These are phyloP conservation scores for Auanema freiburgensis DNA, from an alignment of 2,888 invertebrate genomes.

Conservation along the genomic window DNA sequence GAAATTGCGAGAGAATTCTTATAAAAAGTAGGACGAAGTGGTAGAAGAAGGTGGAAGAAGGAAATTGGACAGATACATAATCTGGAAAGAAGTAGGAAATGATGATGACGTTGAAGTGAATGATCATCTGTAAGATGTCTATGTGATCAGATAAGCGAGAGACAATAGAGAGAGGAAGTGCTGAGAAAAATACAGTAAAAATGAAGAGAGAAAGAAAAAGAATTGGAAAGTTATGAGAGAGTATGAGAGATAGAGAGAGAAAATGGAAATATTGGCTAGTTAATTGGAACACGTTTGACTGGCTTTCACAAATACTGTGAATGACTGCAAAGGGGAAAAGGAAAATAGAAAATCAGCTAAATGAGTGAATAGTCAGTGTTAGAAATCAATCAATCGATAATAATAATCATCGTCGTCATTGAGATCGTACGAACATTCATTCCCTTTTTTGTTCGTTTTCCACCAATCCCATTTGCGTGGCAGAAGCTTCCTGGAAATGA, in stretches of 20 bases:
- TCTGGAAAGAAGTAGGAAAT: slow-evolving; percentile 2
- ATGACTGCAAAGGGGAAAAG: background rate
- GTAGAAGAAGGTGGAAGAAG: background rate
- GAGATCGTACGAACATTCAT: background rate
- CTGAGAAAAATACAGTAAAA: slow-evolving; percentile 2
- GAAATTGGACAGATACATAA: slow-evolving; percentile 1
- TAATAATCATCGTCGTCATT: background rate
- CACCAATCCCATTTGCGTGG: background rate
- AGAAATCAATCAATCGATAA: background rate
- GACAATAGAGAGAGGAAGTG: slow-evolving; percentile 18
- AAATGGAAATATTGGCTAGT: slow-evolving; percentile 1
- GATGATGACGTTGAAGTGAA: slow-evolving; percentile 1
- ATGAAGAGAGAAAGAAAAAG: slow-evolving; percentile 7
- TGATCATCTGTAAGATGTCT: slow-evolving; percentile 14
- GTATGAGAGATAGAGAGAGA: background rate
- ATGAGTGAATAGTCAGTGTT: background rate
- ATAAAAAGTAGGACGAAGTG: no score
- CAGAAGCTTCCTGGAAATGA: no score
- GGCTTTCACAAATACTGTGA: no score
- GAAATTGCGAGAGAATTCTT: no score
- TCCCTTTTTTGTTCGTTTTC: no score
- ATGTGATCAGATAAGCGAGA: background rate
- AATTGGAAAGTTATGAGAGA: background rate
- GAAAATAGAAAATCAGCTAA: slow-evolving; percentile 4
- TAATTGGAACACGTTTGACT: no score